Evolutionary conservation across 2,113 vertebrate species (phyloP).

Genomic region (Carettochelys insculpta): DNA sequence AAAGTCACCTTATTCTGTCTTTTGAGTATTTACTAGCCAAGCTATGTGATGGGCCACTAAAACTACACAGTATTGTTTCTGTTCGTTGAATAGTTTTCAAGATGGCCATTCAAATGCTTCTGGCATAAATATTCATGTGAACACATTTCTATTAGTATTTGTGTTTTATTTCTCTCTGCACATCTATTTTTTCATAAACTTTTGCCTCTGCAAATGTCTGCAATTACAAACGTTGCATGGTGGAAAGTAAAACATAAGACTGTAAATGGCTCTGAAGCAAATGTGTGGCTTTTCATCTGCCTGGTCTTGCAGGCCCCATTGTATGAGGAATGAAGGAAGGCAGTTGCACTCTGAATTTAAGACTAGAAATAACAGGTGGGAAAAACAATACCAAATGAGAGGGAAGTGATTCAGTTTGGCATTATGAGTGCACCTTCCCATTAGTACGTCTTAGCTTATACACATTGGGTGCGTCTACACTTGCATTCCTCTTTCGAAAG

Average conservation of each 20-base stretch:
- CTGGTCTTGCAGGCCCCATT: neutral
- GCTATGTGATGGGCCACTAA: neutral
- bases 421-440: neutral
- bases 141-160: neutral
- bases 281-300: neutral
- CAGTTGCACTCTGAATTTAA: constrained; percentile 1
- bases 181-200: neutral
- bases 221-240: neutral
- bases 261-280: neutral
- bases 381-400: neutral
- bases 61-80: neutral
- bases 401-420: neutral
- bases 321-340: neutral
- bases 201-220: neutral
- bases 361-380: neutral
- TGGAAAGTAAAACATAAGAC: neutral
- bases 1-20: neutral
- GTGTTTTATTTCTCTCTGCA: neutral
- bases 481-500: too few species aligned
- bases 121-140: accelerated
- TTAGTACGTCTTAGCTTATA: neutral
- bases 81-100: neutral
- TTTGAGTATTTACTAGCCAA: neutral
- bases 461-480: too few species aligned
- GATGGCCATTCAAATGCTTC: neutral